Base-by-base conservation (phyloP, 1,140 invertebrate genomes). In the Diprion similis region DNA sequence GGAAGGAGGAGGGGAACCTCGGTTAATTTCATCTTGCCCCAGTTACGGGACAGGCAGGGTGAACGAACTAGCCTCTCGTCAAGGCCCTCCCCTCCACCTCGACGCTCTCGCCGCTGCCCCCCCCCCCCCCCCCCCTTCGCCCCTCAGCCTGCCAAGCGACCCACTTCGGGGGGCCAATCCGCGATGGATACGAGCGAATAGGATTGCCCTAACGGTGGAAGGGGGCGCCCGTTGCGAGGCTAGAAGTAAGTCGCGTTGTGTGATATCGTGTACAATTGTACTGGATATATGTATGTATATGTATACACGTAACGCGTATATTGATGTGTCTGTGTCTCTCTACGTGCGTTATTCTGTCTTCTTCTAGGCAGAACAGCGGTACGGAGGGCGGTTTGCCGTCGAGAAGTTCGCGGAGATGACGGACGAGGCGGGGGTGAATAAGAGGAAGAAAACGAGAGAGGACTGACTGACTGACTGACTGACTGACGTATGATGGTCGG, bases 1-100 rank as follows among this genome's bases (percentile, higher is more conserved):
- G 71, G 66, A 51, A 71, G 73, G 75, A 66, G 68, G 77, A 76
- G 74, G 73, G 71, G 78, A 76, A 76, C 81, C 82, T 87, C 85
- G 84, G 86, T 88, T 88, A 88, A 88, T 88, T 88, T 88, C 87
- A 88, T 88, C 87, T 88, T 88, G 87, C 86, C 86, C 86, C 85
- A 88, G 87, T 88, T 88, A 87, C 86, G 84, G 85, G 85, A 80
- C 85, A 84, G 81, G 83, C 83, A 83, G 87, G 87, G 87, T 88
- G 86, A 88, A 88, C 84, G 87, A 88, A 88, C 87, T 86, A 88
- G 86, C 85, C 85, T 87, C 85, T 84, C 86, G 86, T 85, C 87
- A 88, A 87, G 87, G 87, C 87, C 85, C 87, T 82, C 80, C 82
- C 86, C 85, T 87, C 87, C 86, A 81, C 82, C 77, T 84, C 78